Evolutionary conservation across 2,888 invertebrate genomes (phyloP).

Genomic region (Linyphia triangularis): DNA sequence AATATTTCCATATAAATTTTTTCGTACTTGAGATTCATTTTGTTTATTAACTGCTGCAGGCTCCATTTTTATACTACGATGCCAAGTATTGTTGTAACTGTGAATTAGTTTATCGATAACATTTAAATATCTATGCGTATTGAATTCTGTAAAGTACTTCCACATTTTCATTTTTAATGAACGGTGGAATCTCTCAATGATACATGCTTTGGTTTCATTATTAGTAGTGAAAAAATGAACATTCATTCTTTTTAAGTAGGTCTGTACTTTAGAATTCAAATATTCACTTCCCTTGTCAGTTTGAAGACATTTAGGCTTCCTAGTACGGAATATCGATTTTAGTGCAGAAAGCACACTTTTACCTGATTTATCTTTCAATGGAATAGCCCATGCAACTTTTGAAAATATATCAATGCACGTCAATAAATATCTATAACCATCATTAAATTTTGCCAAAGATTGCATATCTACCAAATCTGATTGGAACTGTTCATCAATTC

Average conservation of each 20-base stretch:
- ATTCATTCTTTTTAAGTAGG: conserved; percentile 72
- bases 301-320: conserved; percentile 74
- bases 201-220: conserved; percentile 78
- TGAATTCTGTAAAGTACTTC: conserved; percentile 58
- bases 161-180: conserved; percentile 77
- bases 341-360: conserved; percentile 72
- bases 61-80: conserved; percentile 39
- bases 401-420: no score
- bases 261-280: conserved; percentile 71
- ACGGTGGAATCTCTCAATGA: conserved; percentile 78
- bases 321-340: conserved; percentile 62
- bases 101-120: conserved; percentile 47
- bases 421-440: no score
- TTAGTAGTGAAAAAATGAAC: conserved; percentile 77
- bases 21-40: conserved; percentile 25
- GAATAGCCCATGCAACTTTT: no score
- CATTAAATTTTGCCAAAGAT: no score
- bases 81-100: conserved; percentile 58
- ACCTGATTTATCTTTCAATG: conserved; percentile 76
- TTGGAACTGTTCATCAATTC: no score
- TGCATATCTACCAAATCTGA: no score
- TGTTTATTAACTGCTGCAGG: conserved; percentile 29
- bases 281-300: conserved; percentile 77
- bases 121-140: conserved; percentile 49
- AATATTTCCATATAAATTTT: conserved; percentile 46